A percentile compares a stretch with the other conserved stretches of the same genome.
Conservation (phyloP, 2,888 invertebrate genomes). For the Thecophora atra region DNA sequence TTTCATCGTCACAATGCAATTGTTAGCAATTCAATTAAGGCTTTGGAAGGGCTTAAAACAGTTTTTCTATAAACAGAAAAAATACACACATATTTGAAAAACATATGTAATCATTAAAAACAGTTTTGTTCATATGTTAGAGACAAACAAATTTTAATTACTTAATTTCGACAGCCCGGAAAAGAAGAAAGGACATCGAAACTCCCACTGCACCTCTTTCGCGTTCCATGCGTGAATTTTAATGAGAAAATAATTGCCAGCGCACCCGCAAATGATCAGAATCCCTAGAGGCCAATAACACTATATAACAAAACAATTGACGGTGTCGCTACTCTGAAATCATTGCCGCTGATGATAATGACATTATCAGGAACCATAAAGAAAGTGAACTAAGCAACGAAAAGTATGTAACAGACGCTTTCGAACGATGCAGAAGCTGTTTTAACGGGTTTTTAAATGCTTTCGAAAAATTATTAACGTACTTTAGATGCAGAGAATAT, state of each 20-base stretch:
- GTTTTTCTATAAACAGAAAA: too few species aligned
- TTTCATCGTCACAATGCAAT: too few species aligned
- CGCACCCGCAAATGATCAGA: not conserved
- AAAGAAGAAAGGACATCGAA: not conserved
- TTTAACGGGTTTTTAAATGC: constrained; percentile 22
- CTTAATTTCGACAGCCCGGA: constrained; percentile 7
- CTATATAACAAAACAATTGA: not conserved
- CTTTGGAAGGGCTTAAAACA: too few species aligned
- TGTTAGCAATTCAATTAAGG: too few species aligned
- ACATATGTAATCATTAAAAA: too few species aligned
- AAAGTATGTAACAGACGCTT: not conserved
- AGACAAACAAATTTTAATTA: not conserved
- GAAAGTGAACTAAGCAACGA: too few species aligned
- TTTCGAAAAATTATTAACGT: too few species aligned
- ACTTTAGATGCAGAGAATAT: too few species aligned
- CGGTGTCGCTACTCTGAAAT: not conserved
- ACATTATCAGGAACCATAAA: not conserved
- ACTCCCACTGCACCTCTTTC: too few species aligned
- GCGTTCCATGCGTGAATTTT: not conserved
- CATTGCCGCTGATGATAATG: not conserved
- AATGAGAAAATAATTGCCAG: constrained; percentile 25
- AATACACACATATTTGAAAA: too few species aligned
- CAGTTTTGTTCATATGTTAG: too few species aligned
- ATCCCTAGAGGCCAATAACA: not conserved
- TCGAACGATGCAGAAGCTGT: not conserved